Percentiles rank a stretch among this genome's conserved stretches.
phyloP scores from a whole-genome alignment of 2,113 vertebrate genomes.

The Chaetura pelagica region DNA sequence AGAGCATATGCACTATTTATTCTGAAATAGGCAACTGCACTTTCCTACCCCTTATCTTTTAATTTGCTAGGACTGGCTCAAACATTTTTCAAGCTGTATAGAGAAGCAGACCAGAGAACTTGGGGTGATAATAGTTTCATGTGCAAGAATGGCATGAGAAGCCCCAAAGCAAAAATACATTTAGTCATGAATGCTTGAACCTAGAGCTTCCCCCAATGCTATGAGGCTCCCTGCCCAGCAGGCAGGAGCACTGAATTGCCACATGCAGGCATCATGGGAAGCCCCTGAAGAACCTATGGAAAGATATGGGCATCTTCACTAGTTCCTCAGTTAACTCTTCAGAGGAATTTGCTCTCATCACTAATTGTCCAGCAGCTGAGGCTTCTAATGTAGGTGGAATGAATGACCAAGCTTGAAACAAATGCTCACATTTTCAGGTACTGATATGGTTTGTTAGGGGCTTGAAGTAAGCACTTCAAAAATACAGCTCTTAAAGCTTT shows the following conservation, averaged over 20 bases:
- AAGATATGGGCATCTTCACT: neutral
- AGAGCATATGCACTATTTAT: neutral
- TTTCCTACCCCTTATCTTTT: neutral
- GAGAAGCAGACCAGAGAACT: neutral
- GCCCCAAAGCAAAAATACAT: neutral
- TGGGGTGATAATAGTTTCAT: neutral
- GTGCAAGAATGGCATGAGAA: neutral
- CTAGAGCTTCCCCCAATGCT: rapidly evolving
- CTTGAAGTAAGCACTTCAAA: neutral
- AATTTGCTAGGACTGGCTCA: neutral
- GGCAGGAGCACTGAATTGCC: neutral
- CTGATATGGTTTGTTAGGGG: neutral
- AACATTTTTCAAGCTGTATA: neutral
- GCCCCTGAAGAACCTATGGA: neutral
- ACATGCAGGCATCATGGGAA: neutral
- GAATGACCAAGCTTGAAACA: neutral
- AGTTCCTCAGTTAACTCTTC: neutral
- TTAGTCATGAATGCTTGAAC: neutral
- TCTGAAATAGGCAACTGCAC: neutral
- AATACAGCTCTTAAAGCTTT: rapidly evolving
- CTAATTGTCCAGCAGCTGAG: neutral
- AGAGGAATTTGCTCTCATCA: neutral
- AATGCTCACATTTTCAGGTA: neutral
- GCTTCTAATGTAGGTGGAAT: neutral
- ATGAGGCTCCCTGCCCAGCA: neutral